Evolutionary conservation across 1,140 invertebrate species (phyloP).

Genomic region (Diabrotica virgifera): DNA sequence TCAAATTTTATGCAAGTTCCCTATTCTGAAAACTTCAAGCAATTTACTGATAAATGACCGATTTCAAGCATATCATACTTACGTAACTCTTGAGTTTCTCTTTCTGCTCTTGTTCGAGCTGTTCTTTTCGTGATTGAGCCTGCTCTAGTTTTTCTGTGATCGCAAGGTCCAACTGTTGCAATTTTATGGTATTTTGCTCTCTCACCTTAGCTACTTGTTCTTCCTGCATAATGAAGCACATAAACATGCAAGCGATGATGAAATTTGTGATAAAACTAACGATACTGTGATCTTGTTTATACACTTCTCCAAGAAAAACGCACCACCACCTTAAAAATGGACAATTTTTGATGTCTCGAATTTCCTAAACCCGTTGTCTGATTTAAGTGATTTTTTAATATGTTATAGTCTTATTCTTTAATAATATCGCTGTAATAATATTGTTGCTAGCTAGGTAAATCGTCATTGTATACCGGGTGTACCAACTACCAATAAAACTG

Average conservation of each 20-base stretch:
- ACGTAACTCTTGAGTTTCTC: slow-evolving; percentile 75
- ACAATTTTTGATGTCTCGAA: too few relatives aligned
- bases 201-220: slow-evolving; percentile 69
- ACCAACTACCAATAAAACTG: too few relatives aligned
- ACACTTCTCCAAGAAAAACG: too few relatives aligned
- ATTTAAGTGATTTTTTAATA: too few relatives aligned
- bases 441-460: too few relatives aligned
- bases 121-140: slow-evolving; percentile 65
- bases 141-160: slow-evolving; percentile 72
- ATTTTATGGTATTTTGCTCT: slow-evolving; percentile 60
- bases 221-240: slow-evolving; percentile 51
- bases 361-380: too few relatives aligned
- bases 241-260: slow-evolving; percentile 34
- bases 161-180: slow-evolving; percentile 62
- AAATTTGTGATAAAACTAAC: slow-evolving; percentile 1
- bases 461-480: too few relatives aligned
- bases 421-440: too few relatives aligned
- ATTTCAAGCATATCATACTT: slow-evolving; percentile 48
- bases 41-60: not conserved
- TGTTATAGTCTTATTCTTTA: too few relatives aligned
- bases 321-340: too few relatives aligned
- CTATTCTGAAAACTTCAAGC: not conserved
- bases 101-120: slow-evolving; percentile 67
- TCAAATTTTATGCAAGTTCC: too few relatives aligned
- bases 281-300: too few relatives aligned